phyloP scores from a whole-genome alignment of 1,140 invertebrate species.

The Penaeus vannamei region DNA sequence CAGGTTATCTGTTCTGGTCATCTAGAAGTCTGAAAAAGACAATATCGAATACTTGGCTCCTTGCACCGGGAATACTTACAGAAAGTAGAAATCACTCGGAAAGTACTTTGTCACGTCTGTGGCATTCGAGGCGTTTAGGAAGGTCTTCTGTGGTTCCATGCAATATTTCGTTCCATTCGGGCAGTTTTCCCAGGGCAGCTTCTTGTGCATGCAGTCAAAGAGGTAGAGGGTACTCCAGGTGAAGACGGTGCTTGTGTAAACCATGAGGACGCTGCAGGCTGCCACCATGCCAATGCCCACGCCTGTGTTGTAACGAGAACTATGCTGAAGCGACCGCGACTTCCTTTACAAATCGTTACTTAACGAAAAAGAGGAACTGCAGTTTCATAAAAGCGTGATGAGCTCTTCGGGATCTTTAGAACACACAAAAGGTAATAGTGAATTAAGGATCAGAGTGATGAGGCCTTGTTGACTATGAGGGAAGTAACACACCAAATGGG shows the following conservation, averaged over 20 bases:
- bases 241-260: constrained; percentile 38
- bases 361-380: too few species aligned
- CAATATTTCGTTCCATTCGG: background rate
- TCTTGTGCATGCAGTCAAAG: constrained; percentile 28
- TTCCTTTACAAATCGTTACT: too few species aligned
- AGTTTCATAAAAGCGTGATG: too few species aligned
- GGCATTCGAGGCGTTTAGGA: background rate
- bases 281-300: constrained; percentile 55
- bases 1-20: too few species aligned
- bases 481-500: too few species aligned
- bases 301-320: constrained; percentile 2
- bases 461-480: too few species aligned
- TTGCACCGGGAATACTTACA: constrained; percentile 17
- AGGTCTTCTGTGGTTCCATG: too few species aligned
- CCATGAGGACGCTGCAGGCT: constrained; percentile 30
- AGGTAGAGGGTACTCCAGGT: constrained; percentile 34
- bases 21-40: background rate
- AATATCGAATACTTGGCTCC: too few species aligned
- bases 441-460: too few species aligned
- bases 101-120: background rate
- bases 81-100: constrained; percentile 45
- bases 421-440: too few species aligned
- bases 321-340: too few species aligned
- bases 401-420: too few species aligned
- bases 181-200: constrained; percentile 43